These are phyloP conservation scores for Caenorhabditis sp. DNA, from an alignment of 2,888 invertebrate species.

Conservation along the genomic window DNA sequence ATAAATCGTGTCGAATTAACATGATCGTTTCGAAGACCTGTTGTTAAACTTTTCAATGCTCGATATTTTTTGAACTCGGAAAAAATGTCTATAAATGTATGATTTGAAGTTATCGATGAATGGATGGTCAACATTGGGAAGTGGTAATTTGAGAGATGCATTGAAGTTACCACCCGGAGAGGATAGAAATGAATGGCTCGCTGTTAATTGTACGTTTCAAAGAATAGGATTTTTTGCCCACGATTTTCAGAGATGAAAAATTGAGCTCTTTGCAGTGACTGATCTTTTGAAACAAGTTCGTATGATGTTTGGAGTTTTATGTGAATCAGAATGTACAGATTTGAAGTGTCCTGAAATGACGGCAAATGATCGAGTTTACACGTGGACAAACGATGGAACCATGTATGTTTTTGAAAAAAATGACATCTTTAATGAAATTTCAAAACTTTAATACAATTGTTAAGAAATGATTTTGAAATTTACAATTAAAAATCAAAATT, in stretches of 20 bases:
- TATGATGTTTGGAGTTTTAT: conserved; percentile 98
- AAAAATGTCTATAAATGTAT: neutral
- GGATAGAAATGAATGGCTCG: conserved; percentile 99
- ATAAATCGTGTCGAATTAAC: conserved; percentile 25
- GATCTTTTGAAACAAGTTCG: conserved; percentile 82
- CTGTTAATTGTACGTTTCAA: conserved; percentile 88
- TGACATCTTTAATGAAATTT: too few relatives aligned
- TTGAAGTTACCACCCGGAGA: conserved; percentile 85
- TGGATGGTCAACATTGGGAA: conserved; percentile 85
- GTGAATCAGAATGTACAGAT: conserved; percentile 88
- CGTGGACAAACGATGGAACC: conserved; percentile 98
- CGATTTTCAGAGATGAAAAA: too few relatives aligned
- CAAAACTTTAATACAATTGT: too few relatives aligned
- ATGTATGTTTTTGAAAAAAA: conserved; percentile 73
- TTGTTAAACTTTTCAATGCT: neutral
- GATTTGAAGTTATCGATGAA: too few relatives aligned
- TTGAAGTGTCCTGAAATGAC: conserved; percentile 84
- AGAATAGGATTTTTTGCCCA: neutral
- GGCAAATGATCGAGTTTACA: conserved; percentile 98
- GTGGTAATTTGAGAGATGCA: conserved; percentile 92
- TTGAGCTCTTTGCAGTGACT: conserved; percentile 27
- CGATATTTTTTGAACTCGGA: neutral
- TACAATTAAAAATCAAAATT: too few relatives aligned
- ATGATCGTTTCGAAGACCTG: neutral
- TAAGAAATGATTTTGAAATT: conserved; percentile 9